A percentile compares a stretch with the other conserved stretches of the same genome.
Conservation (phyloP, 2,797 vertebrate species). For the Apogon talboti region DNA sequence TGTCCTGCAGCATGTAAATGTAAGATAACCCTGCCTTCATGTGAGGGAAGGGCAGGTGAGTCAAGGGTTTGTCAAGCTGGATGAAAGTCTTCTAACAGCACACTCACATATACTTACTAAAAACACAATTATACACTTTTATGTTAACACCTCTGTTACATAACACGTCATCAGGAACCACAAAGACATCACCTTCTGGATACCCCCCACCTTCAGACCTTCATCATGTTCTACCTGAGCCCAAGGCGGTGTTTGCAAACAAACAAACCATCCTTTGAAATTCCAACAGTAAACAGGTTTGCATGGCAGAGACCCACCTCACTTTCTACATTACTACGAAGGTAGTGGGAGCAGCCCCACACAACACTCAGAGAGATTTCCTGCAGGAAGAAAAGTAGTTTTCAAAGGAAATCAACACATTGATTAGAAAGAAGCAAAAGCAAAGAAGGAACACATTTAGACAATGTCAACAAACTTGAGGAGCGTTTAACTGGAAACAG, state of each 20-base stretch:
- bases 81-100: not conserved
- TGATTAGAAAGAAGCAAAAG: conserved; percentile 31
- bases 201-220: not conserved
- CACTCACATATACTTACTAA: not conserved
- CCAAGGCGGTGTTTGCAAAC: conserved; percentile 54
- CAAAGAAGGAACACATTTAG: conserved; percentile 5
- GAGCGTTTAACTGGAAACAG: no score
- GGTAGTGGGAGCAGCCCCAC: conserved; percentile 7
- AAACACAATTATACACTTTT: not conserved
- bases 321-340: conserved; percentile 15
- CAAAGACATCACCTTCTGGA: not conserved
- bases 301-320: conserved; percentile 22
- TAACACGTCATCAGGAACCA: not conserved
- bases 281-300: conserved; percentile 47
- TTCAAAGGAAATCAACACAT: not conserved
- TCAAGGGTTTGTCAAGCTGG: conserved; percentile 2
- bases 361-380: conserved; percentile 40
- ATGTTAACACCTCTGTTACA: not conserved
- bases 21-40: conserved; percentile 36
- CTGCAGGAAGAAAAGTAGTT: conserved; percentile 33
- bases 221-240: not conserved
- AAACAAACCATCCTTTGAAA: conserved; percentile 60
- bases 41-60: conserved; percentile 2
- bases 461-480: not conserved
- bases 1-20: conserved; percentile 57